A percentile compares a stretch with the other conserved stretches of the same genome.
Evolutionary conservation across 2,113 vertebrate species (phyloP).

Genomic region (Aphyosemion australe): DNA sequence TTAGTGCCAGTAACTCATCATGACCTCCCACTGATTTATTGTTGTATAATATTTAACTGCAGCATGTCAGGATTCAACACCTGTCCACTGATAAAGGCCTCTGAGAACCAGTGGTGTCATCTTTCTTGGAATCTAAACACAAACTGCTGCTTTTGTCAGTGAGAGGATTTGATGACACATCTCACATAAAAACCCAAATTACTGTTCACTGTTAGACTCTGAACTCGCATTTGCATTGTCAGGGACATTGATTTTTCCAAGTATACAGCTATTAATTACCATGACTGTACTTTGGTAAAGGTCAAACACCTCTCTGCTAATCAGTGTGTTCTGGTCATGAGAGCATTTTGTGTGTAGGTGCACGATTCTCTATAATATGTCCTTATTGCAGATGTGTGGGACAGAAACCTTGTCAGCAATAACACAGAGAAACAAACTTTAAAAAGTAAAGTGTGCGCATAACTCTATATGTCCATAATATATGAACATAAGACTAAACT

Average conservation of each 20-base stretch:
- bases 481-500: no score
- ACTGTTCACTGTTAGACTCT: not conserved
- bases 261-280: conserved; percentile 25
- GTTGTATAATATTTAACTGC: not conserved
- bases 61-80: not conserved
- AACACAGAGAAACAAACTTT: not conserved
- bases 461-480: no score
- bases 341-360: conserved; percentile 2
- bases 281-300: conserved; percentile 36
- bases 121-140: not conserved
- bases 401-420: no score
- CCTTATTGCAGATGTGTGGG: not conserved
- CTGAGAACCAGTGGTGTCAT: not conserved
- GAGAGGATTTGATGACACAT: not conserved
- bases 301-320: conserved; percentile 50
- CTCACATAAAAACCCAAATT: not conserved
- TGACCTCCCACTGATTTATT: not conserved
- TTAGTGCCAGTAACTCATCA: no score
- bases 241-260: conserved; percentile 30
- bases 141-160: not conserved
- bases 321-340: not conserved
- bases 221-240: not conserved
- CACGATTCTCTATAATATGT: not conserved
- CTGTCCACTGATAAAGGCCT: not conserved
- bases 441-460: no score